Evolutionary conservation across 2,113 vertebrate species (phyloP), one percentile per base, ranked within the genome.

Genomic region (Notothenia coriiceps): DNA sequence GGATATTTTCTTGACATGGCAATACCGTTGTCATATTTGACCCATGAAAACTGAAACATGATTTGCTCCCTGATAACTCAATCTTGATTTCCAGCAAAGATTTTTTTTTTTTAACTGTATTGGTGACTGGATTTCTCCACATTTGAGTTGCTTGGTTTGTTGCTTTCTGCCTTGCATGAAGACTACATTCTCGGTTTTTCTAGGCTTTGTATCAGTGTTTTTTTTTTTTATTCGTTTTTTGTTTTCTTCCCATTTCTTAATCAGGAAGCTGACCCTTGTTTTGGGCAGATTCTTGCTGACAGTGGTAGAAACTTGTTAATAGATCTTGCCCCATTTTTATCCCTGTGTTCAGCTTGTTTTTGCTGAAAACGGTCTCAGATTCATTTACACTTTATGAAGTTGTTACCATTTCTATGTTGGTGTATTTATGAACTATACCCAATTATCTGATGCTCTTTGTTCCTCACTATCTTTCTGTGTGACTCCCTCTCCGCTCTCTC

Each of bases 71-170:
- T 96, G 95, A 96, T 96, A 96, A 97, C 84, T 95, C 64, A 94
- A 96, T 96, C 96, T 98, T 96, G 95, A 96, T 96, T 98, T 98
- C 95, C 97, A 98, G 97, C 96, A 94, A 40, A 92, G 59, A 92
- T 68, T 92, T 65, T 93, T 93, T 84, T 94, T 94, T 95, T 92
- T 73, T 4, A 29, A 29, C n/a, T 79, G 65, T 59, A 35, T 63
- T 81, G 84, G 63, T 89, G 80, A 84, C 43, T 77, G 81, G 85
- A 96, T 96, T 96, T 80, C 86, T 88, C 22, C 78, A 63, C 85
- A 67, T 86, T 89, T 87, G 85, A 63, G 68, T 67, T 87, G 64
- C 81, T 75, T 82, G 59, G 78, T 88, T 87, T 75, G 72, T 91
- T 90, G 86, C 61, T 88, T 85, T 86, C 78, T 91, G 85, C 74